phyloP scores from a whole-genome alignment of 1,140 invertebrate species.

The Anastrepha obliqua region DNA sequence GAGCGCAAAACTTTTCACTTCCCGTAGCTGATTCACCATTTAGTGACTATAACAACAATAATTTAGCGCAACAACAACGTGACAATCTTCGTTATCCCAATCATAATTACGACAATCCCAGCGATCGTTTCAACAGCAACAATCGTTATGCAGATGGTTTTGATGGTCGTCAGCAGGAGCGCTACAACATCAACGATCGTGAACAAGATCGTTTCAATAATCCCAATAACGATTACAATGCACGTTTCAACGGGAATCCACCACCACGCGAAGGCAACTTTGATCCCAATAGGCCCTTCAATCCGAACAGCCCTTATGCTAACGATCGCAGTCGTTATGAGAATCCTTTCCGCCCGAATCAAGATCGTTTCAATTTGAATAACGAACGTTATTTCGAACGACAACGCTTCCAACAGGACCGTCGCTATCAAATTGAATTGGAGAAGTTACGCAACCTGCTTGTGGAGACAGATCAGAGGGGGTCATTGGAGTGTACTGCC shows the following conservation, averaged over 20 bases:
- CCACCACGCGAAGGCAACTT: not conserved
- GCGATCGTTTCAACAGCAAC: conserved; percentile 44
- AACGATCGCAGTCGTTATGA: conserved; percentile 67
- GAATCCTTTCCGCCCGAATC: conserved; percentile 66
- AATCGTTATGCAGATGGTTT: conserved; percentile 46
- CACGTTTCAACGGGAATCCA: conserved; percentile 13
- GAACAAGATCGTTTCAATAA: conserved; percentile 11
- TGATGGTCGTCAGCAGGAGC: conserved; percentile 21
- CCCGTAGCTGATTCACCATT: conserved; percentile 65
- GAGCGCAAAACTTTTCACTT: conserved; percentile 62
- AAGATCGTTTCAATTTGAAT: conserved; percentile 71
- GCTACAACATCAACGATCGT: not conserved
- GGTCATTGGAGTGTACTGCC: conserved; percentile 85
- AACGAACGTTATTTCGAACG: conserved; percentile 63
- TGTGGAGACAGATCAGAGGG: conserved; percentile 82
- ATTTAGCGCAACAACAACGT: conserved; percentile 55
- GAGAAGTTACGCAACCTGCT: conserved; percentile 76
- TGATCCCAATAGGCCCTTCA: conserved; percentile 58
- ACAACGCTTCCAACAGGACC: conserved; percentile 70
- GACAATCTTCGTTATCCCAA: conserved; percentile 60
- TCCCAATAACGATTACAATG: conserved; percentile 37
- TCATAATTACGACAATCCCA: conserved; percentile 64
- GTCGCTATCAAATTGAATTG: conserved; percentile 69
- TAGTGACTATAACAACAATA: conserved; percentile 59
- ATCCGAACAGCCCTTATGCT: conserved; percentile 63